Percentiles rank a stretch among this genome's conserved stretches.
Evolutionary conservation across 2,888 invertebrate species (phyloP).

Genomic region (Dyspetes luteomarginatus): DNA sequence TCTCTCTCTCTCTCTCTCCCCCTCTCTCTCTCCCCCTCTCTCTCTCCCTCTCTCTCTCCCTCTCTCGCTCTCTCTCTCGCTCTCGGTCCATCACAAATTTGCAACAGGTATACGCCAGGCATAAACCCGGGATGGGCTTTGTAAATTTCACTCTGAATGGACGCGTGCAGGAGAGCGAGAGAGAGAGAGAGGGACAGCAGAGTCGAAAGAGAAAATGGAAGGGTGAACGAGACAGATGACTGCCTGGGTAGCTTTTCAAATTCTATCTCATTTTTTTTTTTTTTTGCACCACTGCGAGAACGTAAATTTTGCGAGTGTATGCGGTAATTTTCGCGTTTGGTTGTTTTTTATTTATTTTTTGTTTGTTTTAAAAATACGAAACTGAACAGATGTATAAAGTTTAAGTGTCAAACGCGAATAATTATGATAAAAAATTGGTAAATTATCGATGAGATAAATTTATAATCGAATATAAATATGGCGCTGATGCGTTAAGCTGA

Average conservation of each 20-base stretch:
- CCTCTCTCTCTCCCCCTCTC: too few species aligned
- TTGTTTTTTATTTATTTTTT: background rate
- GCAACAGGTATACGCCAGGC: slow-evolving; percentile 38
- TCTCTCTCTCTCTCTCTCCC: too few species aligned
- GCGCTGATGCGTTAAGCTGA: too few species aligned
- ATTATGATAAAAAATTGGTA: too few species aligned
- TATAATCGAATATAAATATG: too few species aligned
- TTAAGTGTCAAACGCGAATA: background rate
- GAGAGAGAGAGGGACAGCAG: background rate
- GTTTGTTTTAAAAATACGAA: background rate
- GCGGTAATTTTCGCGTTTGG: background rate
- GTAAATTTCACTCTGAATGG: background rate
- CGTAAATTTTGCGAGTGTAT: background rate
- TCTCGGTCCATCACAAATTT: slow-evolving; percentile 17
- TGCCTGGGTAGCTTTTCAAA: slow-evolving; percentile 9
- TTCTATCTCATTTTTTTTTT: background rate
- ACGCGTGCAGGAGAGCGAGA: background rate
- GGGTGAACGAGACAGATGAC: background rate
- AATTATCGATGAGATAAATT: too few species aligned
- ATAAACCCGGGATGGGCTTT: background rate
- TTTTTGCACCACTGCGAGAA: background rate
- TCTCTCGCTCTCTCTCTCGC: too few species aligned
- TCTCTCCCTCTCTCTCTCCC: too few species aligned
- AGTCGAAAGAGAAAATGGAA: background rate
- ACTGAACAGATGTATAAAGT: background rate